Percentiles rank a stretch among this genome's conserved stretches.
These are phyloP conservation scores for Cyanocitta stelleri DNA, from an alignment of 2,113 vertebrate species.

Conservation along the genomic window DNA sequence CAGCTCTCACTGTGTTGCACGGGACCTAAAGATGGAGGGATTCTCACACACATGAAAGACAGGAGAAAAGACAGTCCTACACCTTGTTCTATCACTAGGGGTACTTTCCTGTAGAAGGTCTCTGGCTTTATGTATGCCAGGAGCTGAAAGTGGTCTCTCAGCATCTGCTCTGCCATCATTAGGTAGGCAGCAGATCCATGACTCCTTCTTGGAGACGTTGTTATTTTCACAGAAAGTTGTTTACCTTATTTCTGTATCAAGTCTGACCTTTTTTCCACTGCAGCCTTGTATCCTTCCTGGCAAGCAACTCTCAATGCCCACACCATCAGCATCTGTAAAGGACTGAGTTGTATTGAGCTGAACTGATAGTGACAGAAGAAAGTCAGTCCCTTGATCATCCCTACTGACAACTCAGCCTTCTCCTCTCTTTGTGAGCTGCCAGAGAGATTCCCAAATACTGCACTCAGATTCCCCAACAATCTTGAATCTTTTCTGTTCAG, in stretches of 20 bases:
- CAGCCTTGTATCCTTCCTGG: background rate
- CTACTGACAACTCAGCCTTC: background rate
- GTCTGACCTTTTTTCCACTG: background rate
- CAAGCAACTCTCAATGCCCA: background rate
- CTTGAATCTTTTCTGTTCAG: background rate
- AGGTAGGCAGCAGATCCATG: background rate
- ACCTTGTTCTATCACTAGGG: background rate
- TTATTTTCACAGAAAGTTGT: background rate
- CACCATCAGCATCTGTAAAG: background rate
- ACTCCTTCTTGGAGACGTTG: background rate
- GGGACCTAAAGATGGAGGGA: background rate
- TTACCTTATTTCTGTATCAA: background rate
- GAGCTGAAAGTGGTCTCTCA: background rate
- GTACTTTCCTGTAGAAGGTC: background rate
- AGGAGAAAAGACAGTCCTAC: background rate
- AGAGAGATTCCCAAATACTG: background rate
- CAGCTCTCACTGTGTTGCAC: background rate
- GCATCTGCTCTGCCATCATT: background rate
- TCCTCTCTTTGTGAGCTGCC: background rate
- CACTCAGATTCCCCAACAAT: background rate
- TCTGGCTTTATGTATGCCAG: background rate
- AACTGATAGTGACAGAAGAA: background rate
- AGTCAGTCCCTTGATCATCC: background rate
- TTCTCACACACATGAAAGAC: background rate
- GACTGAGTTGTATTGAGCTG: background rate